Conservation (phyloP, 2,888 invertebrate genomes). For the Cheilosia scutellata region DNA sequence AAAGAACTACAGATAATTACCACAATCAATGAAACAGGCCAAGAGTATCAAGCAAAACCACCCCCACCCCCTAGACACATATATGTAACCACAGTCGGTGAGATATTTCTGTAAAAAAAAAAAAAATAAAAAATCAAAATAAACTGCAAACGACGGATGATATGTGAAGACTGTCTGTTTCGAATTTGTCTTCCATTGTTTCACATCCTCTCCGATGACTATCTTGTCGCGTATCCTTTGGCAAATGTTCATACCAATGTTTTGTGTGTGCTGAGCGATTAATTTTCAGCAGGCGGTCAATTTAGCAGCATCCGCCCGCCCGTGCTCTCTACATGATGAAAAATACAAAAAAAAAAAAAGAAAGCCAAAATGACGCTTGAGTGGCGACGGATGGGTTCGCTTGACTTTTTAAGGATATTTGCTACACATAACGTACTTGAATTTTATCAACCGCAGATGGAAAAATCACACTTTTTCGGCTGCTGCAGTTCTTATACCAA, state of each 20-base stretch:
- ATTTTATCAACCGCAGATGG: conserved; percentile 64
- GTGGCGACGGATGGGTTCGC: conserved; percentile 71
- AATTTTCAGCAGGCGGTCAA: conserved; percentile 83
- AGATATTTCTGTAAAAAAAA: conserved; percentile 20
- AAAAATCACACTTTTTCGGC: conserved; percentile 63
- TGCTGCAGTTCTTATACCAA: conserved; percentile 39
- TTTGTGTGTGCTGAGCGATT: conserved; percentile 75
- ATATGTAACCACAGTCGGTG: conserved; percentile 51
- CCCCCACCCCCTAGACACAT: conserved; percentile 29
- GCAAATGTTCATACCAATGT: conserved; percentile 69
- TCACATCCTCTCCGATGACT: conserved; percentile 68
- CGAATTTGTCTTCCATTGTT: conserved; percentile 65
- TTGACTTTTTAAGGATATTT: conserved; percentile 70
- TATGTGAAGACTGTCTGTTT: conserved; percentile 74
- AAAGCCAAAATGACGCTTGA: conserved; percentile 60
- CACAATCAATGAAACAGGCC: conserved; percentile 45
- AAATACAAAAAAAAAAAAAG: conserved; percentile 52
- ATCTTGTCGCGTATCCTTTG: conserved; percentile 71
- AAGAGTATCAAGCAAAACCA: not conserved
- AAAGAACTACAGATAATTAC: conserved; percentile 31
- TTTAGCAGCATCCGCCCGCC: conserved; percentile 82
- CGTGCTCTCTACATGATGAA: conserved; percentile 54
- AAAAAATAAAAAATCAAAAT: conserved; percentile 27
- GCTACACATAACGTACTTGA: conserved; percentile 53
- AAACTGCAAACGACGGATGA: conserved; percentile 74